These are phyloP conservation scores for Archaeoteleia sp. DNA, from an alignment of 2,888 invertebrate genomes.

Conservation along the genomic window DNA sequence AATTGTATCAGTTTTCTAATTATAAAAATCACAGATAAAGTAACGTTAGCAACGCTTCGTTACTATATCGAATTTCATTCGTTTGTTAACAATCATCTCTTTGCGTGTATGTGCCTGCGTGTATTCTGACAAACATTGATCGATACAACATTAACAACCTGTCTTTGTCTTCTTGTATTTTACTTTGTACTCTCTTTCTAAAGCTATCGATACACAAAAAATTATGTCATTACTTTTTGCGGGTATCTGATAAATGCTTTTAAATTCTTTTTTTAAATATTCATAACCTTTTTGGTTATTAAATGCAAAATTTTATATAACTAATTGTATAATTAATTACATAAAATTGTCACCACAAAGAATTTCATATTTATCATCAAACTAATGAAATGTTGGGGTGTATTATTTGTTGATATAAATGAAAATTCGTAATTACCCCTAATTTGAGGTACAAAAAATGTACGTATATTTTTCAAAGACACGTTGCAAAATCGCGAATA, in stretches of 20 bases:
- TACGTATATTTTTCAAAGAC: too few relatives aligned
- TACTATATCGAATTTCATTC: conserved; percentile 27
- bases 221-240: conserved; percentile 53
- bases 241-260: conserved; percentile 67
- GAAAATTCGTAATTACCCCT: too few relatives aligned
- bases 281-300: conserved; percentile 1
- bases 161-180: conserved; percentile 29
- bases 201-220: conserved; percentile 36
- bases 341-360: too few relatives aligned
- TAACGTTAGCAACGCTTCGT: too few relatives aligned
- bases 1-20: too few relatives aligned
- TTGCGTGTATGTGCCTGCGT: conserved; percentile 34
- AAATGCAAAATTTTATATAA: conserved; percentile 3
- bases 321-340: too few relatives aligned
- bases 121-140: conserved; percentile 19
- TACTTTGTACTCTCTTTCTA: conserved; percentile 24
- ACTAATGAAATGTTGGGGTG: too few relatives aligned
- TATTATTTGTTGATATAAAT: too few relatives aligned
- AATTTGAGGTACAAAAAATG: too few relatives aligned
- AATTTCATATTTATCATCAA: too few relatives aligned
- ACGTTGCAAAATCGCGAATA: too few relatives aligned
- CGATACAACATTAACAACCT: conserved; percentile 44
- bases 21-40: too few relatives aligned
- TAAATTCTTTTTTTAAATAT: conserved; percentile 11
- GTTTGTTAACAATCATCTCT: conserved; percentile 30